Evolutionary conservation across 2,888 invertebrate genomes (phyloP).

Genomic region (Hirtodrosophila duncani): DNA sequence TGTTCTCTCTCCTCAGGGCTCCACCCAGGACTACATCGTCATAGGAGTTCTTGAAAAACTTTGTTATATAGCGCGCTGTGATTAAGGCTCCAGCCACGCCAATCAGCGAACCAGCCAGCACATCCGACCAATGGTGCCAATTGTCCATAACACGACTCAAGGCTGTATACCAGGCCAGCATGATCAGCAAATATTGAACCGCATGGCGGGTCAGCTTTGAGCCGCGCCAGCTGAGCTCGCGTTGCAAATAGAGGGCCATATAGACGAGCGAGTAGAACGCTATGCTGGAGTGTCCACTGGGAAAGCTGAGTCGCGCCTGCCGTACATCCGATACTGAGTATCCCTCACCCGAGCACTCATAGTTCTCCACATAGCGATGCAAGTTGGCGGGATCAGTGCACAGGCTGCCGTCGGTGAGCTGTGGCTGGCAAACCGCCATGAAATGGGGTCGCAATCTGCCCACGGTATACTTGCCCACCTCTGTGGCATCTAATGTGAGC

Average conservation of each 20-base stretch:
- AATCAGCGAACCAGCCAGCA: slow-evolving; percentile 57
- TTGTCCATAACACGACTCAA: slow-evolving; percentile 69
- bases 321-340: slow-evolving; percentile 81
- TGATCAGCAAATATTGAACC: slow-evolving; percentile 81
- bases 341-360: slow-evolving; percentile 82
- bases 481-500: slow-evolving; percentile 69
- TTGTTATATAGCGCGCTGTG: slow-evolving; percentile 58
- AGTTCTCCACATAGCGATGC: slow-evolving; percentile 85
- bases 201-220: slow-evolving; percentile 89
- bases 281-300: slow-evolving; percentile 94
- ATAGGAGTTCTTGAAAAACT: slow-evolving; percentile 34
- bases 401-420: slow-evolving; percentile 79
- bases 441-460: slow-evolving; percentile 71
- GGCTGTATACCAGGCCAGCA: slow-evolving; percentile 74
- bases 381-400: slow-evolving; percentile 81
- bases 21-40: slow-evolving; percentile 7
- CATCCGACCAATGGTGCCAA: slow-evolving; percentile 76
- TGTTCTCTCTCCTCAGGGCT: slow-evolving; percentile 52
- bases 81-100: slow-evolving; percentile 61
- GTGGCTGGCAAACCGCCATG: slow-evolving; percentile 86
- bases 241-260: slow-evolving; percentile 90
- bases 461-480: slow-evolving; percentile 72
- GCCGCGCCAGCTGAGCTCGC: slow-evolving; percentile 87
- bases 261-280: slow-evolving; percentile 90
- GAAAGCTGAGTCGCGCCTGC: slow-evolving; percentile 91